These are phyloP conservation scores for Brachyhypopomus gauderio DNA, from an alignment of 2,113 vertebrate genomes.

Conservation along the genomic window DNA sequence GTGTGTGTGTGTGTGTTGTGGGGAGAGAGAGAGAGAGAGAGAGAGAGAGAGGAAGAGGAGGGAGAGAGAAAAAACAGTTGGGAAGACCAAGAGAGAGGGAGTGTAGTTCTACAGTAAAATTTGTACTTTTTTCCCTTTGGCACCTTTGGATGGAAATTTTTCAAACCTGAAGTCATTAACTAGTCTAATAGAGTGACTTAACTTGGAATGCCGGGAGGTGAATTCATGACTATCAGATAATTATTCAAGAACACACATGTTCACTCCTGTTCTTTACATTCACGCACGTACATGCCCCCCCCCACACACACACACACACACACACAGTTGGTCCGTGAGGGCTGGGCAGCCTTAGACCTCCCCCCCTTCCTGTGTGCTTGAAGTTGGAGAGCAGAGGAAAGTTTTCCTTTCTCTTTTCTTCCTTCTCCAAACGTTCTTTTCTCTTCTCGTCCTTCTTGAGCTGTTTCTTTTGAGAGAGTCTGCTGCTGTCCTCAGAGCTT, in stretches of 20 bases:
- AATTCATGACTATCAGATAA: slow-evolving; percentile 38
- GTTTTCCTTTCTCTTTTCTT: slow-evolving; percentile 72
- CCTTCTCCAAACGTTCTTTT: slow-evolving; percentile 71
- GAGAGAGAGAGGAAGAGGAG: not conserved
- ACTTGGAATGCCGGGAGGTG: slow-evolving; percentile 34
- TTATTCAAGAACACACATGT: slow-evolving; percentile 34
- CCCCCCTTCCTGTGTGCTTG: slow-evolving; percentile 63
- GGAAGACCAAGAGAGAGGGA: not conserved
- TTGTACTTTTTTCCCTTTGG: slow-evolving; percentile 7
- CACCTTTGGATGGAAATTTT: slow-evolving; percentile 39
- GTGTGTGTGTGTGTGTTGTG: slow-evolving; percentile 27
- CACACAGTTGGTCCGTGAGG: slow-evolving; percentile 63
- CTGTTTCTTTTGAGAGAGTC: slow-evolving; percentile 74
- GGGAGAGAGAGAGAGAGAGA: slow-evolving; percentile 21
- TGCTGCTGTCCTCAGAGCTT: slow-evolving; percentile 67
- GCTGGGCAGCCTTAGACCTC: slow-evolving; percentile 61
- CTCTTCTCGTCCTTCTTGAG: slow-evolving; percentile 69
- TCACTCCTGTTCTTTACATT: slow-evolving; percentile 6
- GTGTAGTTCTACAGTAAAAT: slow-evolving; percentile 42
- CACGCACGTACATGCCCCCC: slow-evolving; percentile 16
- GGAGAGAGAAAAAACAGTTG: not conserved
- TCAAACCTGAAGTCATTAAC: slow-evolving; percentile 48
- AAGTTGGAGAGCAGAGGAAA: slow-evolving; percentile 67
- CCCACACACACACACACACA: slow-evolving; percentile 44
- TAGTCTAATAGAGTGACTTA: slow-evolving; percentile 39